Conservation (phyloP, 2,113 vertebrate genomes). For the pig (Sus scrofa) region T2T-Sscrofa CM000812.6:189393501-189394000, state of each 20-base stretch:
- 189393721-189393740: not conserved
- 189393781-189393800: not conserved
- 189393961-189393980: not conserved
- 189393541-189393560: not conserved
- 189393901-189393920: not conserved
- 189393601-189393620: not conserved
- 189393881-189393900: not conserved
- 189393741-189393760: not conserved
- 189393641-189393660: not conserved
- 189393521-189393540: no score
- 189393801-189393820: no score
- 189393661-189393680: not conserved
- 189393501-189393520: no score
- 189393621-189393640: not conserved
- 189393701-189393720: not conserved
- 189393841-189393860: not conserved
- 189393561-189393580: not conserved
- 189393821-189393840: not conserved
- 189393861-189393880: not conserved
- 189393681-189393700: not conserved
- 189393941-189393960: not conserved
- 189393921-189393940: not conserved
- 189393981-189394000: not conserved
- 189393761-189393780: not conserved
- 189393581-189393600: not conserved